A percentile compares a stretch with the other conserved stretches of the same genome.
Evolutionary conservation across 2,797 vertebrate genomes (phyloP).

Genomic region (Myiothlypis coronata): DNA sequence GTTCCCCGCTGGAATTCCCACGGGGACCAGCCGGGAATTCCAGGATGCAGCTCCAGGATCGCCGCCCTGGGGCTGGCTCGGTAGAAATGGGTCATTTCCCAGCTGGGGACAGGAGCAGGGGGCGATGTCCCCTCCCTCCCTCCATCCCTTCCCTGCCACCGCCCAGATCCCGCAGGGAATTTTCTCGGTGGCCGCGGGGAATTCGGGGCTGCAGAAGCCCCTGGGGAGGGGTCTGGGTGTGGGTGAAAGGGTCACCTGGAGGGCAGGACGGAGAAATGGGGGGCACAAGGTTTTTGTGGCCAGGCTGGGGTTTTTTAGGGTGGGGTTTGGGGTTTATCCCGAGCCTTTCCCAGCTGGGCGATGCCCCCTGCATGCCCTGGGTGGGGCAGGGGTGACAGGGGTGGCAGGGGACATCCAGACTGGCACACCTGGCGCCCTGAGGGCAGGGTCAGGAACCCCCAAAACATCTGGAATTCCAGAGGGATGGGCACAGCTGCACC

Average conservation of each 20-base stretch:
- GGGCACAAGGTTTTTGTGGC: neutral
- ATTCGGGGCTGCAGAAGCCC: no score
- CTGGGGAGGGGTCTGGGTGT: neutral
- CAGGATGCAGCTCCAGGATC: accelerated
- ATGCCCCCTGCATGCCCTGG: neutral
- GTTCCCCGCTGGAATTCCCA: neutral
- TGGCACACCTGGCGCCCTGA: neutral
- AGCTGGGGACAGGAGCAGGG: neutral
- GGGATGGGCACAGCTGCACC: no score
- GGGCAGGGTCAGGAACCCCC: no score
- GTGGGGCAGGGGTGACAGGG: no score
- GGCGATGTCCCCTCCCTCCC: neutral
- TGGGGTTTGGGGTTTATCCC: no score
- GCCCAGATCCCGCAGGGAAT: no score
- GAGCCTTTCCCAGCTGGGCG: neutral
- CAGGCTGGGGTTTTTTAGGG: no score
- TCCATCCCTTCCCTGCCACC: neutral
- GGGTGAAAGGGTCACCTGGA: no score
- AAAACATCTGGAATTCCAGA: no score
- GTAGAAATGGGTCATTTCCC: neutral
- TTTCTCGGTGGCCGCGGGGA: neutral
- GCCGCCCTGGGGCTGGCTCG: neutral
- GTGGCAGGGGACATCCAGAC: neutral
- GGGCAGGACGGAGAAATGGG: neutral
- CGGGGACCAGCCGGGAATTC: neutral